Evolutionary conservation across 2,888 invertebrate genomes (phyloP), one percentile per base, ranked within the genome.

Genomic region (Chirona hameri): DNA sequence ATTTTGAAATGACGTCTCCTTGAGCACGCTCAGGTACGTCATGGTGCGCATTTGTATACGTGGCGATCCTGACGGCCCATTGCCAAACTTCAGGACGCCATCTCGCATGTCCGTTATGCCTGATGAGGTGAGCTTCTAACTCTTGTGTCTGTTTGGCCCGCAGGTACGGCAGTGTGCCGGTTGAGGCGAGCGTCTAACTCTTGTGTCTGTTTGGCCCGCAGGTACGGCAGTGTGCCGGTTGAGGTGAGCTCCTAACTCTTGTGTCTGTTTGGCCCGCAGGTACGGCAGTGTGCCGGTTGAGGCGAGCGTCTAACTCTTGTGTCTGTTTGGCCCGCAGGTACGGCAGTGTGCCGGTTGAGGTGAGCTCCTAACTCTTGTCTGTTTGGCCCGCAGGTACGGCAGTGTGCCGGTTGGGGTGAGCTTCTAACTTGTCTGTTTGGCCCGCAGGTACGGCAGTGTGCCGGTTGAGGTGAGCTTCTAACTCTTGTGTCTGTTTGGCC

Each of bases 161-260:
- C 86, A 93, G 93, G 87, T 93, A 92, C 89, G 91, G 93, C 1
- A 88, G 90, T 76, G 90, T 94, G 80, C 92, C 93, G 83, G n/a
- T n/a, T n/a, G n/a, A n/a, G n/a, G n/a, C n/a, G n/a, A n/a, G n/a
- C 24, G 9, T n/a, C 12, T 48, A 55, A 69, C 29, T 27, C 79
- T 4, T 82, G 82, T 83, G 39, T 46, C 82, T 83, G 82, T 83
- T 85, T 85, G 82, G 84, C 84, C 88, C 89, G 81, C 86, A 93
- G 93, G 87, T 93, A 92, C 89, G 91, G 93, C 1, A 88, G 90
- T 76, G 90, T 94, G 80, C 92, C 93, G 83, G n/a, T n/a, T n/a
- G n/a, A n/a, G n/a, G n/a, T n/a, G n/a, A n/a, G n/a, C 24, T 3
- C 21, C 12, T 48, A 55, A 69, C 29, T 27, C 79, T 4, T 82